A percentile compares a stretch with the other conserved stretches of the same genome.
phyloP scores from a whole-genome alignment of 2,113 vertebrate genomes.

The Corapipo altera region DNA sequence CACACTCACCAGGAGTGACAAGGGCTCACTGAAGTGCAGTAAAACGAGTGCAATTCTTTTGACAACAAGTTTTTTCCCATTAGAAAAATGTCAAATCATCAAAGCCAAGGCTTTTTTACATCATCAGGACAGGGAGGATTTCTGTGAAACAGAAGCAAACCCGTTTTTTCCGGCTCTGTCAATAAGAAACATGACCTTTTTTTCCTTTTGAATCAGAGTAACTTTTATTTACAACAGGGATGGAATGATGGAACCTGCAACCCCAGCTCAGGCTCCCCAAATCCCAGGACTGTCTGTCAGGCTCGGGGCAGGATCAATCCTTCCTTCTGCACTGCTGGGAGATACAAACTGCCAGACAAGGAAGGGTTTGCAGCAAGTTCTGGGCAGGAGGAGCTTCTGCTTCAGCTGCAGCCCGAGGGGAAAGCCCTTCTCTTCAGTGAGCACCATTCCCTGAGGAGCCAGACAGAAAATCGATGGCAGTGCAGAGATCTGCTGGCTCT shows the following conservation, averaged over 20 bases:
- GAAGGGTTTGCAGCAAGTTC: background rate
- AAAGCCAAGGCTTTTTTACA: background rate
- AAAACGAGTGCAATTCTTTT: background rate
- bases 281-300: background rate
- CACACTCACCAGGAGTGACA: background rate
- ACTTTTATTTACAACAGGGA: background rate
- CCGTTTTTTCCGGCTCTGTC: background rate
- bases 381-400: background rate
- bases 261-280: background rate
- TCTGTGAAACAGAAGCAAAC: background rate
- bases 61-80: background rate
- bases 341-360: background rate
- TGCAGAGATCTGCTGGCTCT: constrained; percentile 25
- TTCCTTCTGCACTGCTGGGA: background rate
- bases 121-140: background rate
- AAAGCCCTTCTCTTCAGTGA: constrained; percentile 1
- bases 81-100: background rate
- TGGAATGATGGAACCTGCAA: background rate
- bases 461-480: constrained; percentile 19
- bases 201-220: background rate
- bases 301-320: background rate
- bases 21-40: background rate
- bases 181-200: background rate
- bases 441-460: background rate
- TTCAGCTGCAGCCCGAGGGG: background rate